Evolutionary conservation across 2,113 vertebrate species (phyloP).

Genomic region (Sula dactylatra): DNA sequence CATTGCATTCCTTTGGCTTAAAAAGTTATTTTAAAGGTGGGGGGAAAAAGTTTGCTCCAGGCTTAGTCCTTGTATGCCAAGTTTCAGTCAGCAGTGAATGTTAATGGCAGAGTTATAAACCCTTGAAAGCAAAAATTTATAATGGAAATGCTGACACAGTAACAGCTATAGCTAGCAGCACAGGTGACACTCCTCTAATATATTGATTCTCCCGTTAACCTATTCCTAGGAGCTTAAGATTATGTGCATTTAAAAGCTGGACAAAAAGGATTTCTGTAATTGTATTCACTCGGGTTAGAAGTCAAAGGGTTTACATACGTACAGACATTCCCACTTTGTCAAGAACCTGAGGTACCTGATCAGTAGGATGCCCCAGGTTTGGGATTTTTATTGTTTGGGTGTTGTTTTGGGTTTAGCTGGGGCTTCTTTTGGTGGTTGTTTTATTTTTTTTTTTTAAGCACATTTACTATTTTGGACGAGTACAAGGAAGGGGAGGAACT

Average conservation of each 20-base stretch:
- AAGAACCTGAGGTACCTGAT: not conserved
- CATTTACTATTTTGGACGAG: not conserved
- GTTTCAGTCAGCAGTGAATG: slow-evolving; percentile 52
- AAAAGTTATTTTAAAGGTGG: not conserved
- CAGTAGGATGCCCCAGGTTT: not conserved
- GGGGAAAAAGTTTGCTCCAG: slow-evolving; percentile 17
- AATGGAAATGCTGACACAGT: slow-evolving; percentile 63
- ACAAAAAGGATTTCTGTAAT: not conserved
- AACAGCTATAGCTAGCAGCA: slow-evolving; percentile 38
- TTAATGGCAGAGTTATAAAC: slow-evolving; percentile 56
- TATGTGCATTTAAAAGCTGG: not conserved
- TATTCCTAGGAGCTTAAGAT: not conserved
- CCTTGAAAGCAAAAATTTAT: slow-evolving; percentile 47
- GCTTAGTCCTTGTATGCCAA: slow-evolving; percentile 45
- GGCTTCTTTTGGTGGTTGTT: not conserved
- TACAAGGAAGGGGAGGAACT: not conserved
- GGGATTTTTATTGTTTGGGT: not conserved
- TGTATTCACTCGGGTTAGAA: not conserved
- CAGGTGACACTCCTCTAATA: slow-evolving; percentile 33
- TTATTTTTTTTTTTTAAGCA: not conserved
- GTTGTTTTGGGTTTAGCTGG: not conserved
- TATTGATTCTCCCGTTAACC: slow-evolving; percentile 32
- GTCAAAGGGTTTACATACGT: not conserved
- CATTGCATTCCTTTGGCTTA: slow-evolving; percentile 39
- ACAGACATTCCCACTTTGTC: not conserved